Conservation (phyloP, 2,797 vertebrate species). For the Nothura maculosa region DNA sequence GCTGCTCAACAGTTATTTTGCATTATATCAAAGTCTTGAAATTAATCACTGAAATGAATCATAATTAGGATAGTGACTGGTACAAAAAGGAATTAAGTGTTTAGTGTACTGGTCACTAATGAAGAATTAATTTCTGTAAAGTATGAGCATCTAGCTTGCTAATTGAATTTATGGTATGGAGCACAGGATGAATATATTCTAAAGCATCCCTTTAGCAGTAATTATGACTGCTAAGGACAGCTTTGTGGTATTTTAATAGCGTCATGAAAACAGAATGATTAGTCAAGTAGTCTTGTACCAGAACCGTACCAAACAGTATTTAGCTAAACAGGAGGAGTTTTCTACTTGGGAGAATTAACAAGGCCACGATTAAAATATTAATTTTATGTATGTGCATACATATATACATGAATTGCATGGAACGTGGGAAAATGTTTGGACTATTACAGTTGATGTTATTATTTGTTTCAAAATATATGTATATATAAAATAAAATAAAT, state of each 20-base stretch:
- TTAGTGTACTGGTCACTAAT: slow-evolving; percentile 36
- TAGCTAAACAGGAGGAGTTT: background rate
- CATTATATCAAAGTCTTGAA: slow-evolving; percentile 39
- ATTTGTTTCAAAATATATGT: background rate
- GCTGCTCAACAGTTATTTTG: slow-evolving; percentile 21
- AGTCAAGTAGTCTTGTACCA: slow-evolving; percentile 23
- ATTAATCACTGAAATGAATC: slow-evolving; percentile 45
- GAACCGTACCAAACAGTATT: background rate
- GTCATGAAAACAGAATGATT: slow-evolving; percentile 49
- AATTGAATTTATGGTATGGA: slow-evolving; percentile 12
- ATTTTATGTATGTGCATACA: background rate
- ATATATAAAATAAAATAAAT: too few species aligned
- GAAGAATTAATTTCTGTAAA: slow-evolving; percentile 49
- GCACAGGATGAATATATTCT: slow-evolving; percentile 4
- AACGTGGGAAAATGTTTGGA: background rate
- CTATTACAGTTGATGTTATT: background rate
- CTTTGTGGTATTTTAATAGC: slow-evolving; percentile 48
- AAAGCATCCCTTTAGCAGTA: slow-evolving; percentile 30
- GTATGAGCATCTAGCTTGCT: slow-evolving; percentile 23
- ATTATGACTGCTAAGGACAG: slow-evolving; percentile 37
- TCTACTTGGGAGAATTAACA: background rate
- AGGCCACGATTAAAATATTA: background rate
- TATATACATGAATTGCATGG: background rate
- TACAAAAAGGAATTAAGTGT: slow-evolving; percentile 40
- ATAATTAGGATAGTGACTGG: slow-evolving; percentile 3